phyloP scores from a whole-genome alignment of 1,140 invertebrate genomes.

The Latrodectus geometricus region DNA sequence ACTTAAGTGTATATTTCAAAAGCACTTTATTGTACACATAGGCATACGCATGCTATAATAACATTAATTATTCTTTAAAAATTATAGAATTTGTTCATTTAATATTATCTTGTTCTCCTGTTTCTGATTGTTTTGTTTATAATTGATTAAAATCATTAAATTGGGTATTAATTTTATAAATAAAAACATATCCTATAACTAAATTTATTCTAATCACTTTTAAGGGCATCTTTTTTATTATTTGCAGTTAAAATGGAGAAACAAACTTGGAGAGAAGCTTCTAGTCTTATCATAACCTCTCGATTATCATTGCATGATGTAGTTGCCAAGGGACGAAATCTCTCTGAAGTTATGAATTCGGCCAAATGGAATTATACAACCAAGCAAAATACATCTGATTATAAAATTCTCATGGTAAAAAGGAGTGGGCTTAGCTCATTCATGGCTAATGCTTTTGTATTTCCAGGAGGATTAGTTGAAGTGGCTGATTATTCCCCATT shows the following conservation, averaged over 20 bases:
- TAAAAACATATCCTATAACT: not conserved
- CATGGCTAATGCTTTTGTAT: constrained; percentile 82
- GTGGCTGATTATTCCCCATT: constrained; percentile 76
- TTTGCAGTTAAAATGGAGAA: constrained; percentile 36
- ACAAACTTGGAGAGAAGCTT: constrained; percentile 69
- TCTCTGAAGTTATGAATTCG: constrained; percentile 44
- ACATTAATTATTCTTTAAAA: too few species aligned
- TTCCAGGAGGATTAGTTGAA: constrained; percentile 83
- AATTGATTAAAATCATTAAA: too few species aligned
- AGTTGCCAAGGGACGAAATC: constrained; percentile 62
- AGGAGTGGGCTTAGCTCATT: constrained; percentile 75
- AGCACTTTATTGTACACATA: too few species aligned
- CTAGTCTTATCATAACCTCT: constrained; percentile 69
- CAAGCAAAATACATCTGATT: constrained; percentile 63
- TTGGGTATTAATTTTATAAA: too few species aligned
- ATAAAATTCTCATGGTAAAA: constrained; percentile 77
- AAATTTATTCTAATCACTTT: not conserved
- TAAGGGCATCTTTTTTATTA: too few species aligned
- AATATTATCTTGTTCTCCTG: too few species aligned
- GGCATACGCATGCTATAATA: too few species aligned
- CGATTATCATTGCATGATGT: constrained; percentile 63
- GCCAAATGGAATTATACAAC: constrained; percentile 30
- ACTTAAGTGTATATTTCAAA: too few species aligned
- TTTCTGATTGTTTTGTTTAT: too few species aligned
- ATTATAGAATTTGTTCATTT: too few species aligned